Evolutionary conservation across 2,888 invertebrate genomes (phyloP), one percentile per base, ranked within the genome.

Genomic region (Apodemia duryi): DNA sequence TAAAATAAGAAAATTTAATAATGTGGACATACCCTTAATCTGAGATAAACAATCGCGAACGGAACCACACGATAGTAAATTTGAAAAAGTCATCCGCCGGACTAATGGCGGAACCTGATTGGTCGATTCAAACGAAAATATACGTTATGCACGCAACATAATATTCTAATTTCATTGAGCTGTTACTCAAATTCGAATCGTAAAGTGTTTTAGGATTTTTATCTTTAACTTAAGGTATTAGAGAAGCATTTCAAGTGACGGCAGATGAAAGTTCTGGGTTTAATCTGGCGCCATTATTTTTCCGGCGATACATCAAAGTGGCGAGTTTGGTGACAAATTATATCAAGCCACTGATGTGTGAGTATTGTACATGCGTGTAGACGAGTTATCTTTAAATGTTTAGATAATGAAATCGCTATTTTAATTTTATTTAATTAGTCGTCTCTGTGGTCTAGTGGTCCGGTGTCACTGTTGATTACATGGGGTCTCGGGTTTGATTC

Each of bases 281-380:
- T 46, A 46, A 46, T 46, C 46, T 46, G 46, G 46, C 46, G 43
- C 43, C 43, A 46, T 46, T 46, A 46, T 46, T 46, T 46, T 46
- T 46, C 46, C 46, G 46, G 46, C 46, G 46, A 46, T 46, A 46
- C 46, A 46, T 46, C 46, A 46, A 46, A 46, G 46, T 46, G 46
- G 46, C 46, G 13, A 46, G 46, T 13, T 46, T 46, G 46, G 46
- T 13, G 46, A 46, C 46, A 46, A 46, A 46, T 46, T 46, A 46
- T 46, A 46, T 46, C 46, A 13, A 46, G 46, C 46, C 43, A 43
- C 43, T 43, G 43, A 43, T 43, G 11, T 43, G 43, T 43, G 43
- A 11, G 43, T 43, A 11, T 43, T 43, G 11, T 11, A 43, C 43
- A 43, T 43, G 9, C 11, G 43, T 43, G 43, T 2, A 11, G 10